phyloP scores from a whole-genome alignment of 64 coral and sea anemone species.

The Montipora foliosa region DNA sequence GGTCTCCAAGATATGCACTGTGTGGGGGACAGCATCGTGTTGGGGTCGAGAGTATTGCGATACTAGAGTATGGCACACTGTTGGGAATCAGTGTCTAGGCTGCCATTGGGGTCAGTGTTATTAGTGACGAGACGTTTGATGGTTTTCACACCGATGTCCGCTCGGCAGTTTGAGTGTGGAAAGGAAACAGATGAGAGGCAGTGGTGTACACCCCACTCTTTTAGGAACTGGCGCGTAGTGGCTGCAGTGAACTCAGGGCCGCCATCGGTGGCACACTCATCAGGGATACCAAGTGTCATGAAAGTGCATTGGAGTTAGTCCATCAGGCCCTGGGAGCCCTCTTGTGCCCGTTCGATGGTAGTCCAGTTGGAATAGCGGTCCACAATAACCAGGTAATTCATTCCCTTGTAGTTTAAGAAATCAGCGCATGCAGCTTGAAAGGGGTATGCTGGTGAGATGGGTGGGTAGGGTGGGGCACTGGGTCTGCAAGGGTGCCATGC shows the following conservation, averaged over 20 bases:
- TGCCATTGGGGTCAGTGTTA: slow-evolving; percentile 50
- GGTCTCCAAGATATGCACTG: neutral
- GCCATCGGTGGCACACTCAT: neutral
- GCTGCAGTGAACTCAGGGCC: slow-evolving; percentile 17
- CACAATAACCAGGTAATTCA: too few species aligned
- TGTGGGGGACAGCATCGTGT: neutral
- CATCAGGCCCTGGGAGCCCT: too few species aligned
- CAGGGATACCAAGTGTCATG: slow-evolving; percentile 7
- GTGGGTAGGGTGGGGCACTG: too few species aligned
- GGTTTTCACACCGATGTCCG: slow-evolving; percentile 11
- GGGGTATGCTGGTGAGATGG: too few species aligned
- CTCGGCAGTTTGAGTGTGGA: slow-evolving; percentile 41
- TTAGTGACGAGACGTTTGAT: slow-evolving; percentile 19
- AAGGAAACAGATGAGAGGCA: slow-evolving; percentile 37
- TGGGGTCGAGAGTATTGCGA: slow-evolving; percentile 35
- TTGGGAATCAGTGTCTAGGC: slow-evolving; percentile 5
- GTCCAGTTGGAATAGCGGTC: too few species aligned
- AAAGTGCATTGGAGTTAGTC: neutral
- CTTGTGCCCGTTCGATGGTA: too few species aligned
- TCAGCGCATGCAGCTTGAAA: too few species aligned
- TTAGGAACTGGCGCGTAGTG: neutral
- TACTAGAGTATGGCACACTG: neutral
- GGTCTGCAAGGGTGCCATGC: too few species aligned
- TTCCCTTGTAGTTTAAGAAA: too few species aligned
- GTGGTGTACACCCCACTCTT: slow-evolving; percentile 36